Base-by-base conservation (phyloP, 2,797 vertebrate species). In the Myotis planiceps region DNA sequence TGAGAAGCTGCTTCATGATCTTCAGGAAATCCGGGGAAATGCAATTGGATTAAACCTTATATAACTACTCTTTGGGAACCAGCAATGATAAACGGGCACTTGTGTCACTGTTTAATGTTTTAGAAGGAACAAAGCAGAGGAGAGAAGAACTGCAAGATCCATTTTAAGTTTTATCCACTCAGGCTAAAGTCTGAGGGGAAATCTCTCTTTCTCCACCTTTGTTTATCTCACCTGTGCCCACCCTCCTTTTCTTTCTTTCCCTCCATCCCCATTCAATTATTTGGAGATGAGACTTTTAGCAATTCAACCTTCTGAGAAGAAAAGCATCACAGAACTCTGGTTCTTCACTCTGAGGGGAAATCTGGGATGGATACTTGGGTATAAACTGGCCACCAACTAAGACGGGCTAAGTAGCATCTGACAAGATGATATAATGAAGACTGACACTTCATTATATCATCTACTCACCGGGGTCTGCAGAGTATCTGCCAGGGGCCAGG, bases 101-200 rank as follows among this genome's bases (percentile, higher is more conserved):
- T 23, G 37, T 25, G 9, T 21, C 55, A 82, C 25, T 10, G 34
- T 78, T 69, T 47, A 45, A 45, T 81, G 18, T 65, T 90, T 87
- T 78, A 39, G 29, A 97, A 75, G 72, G 47, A 96, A 90, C 16
- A 69, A 69, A 87, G 55, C 47, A 94, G 94, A 94, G 4, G 21
- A 18, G 6, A 39, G 80, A 71, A 76, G 16, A 32, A 81, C 6
- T 14, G 42, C 82, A 78, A 83, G 63, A 42, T 55, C 27, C 32
- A 12, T 78, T 90, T 79, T 74, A 83, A 90, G 6, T 65, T 65
- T 75, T 42, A 71, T 85, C 45, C 76, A 21, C 42, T 68, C 25
- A 72, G 51, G 29, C 16, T 71, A 29, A 66, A 29, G 15, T 65
- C n/a, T 47, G 53, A 42, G 18, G n/a, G 76, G 60, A 87, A 92